Base-by-base conservation (phyloP, 2,113 vertebrate genomes). In the Thunnus thynnus region DNA sequence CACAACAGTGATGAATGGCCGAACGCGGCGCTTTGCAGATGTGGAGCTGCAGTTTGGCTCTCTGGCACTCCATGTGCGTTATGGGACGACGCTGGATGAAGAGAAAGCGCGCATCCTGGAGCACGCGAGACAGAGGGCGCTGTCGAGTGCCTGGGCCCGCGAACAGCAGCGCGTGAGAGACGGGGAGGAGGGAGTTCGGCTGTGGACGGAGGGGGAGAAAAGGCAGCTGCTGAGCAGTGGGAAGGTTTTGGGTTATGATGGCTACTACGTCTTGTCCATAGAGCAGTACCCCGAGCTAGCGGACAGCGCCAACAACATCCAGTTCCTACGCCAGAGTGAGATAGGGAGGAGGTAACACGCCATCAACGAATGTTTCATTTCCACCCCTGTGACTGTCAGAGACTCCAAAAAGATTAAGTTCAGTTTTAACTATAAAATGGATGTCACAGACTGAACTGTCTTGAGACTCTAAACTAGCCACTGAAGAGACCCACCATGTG, bases 281-380 rank as follows among this genome's bases (percentile, higher is more conserved):
- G 98, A 99, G 96, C 98, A 99, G 96, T 99, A 99, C 95, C 97
- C 98, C 0, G 98, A 99, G 95, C 95, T 99, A 76, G 98, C 98
- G 13, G 98, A 99, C 96, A 99, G 97, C 9, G 97, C 97, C 66
- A 99, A 99, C 95, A 99, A 99, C 91, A 97, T 99, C 93, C 98
- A 99, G 94, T 99, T 99, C 94, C 95, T 99, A 85, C 95, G 98
- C 86, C 98, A 99, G 95, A 99, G 97, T 8, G 98, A 99, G 94
- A 99, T 99, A 89, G 98, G 98, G 63, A 97, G 96, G 93, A 99
- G 98, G 98, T 99, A 99, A 99, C 98, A 96, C 94, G 79, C 67
- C 84, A 70, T 87, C 44, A 58, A 17, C 68, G 25, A 12, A 30
- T 9, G 5, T 57, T 50, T 56, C 18, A 50, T 4, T 13, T 47